Percentiles rank a stretch among this genome's conserved stretches.
These are phyloP conservation scores for Pollenia angustigena DNA, from an alignment of 2,888 invertebrate species.

Conservation along the genomic window DNA sequence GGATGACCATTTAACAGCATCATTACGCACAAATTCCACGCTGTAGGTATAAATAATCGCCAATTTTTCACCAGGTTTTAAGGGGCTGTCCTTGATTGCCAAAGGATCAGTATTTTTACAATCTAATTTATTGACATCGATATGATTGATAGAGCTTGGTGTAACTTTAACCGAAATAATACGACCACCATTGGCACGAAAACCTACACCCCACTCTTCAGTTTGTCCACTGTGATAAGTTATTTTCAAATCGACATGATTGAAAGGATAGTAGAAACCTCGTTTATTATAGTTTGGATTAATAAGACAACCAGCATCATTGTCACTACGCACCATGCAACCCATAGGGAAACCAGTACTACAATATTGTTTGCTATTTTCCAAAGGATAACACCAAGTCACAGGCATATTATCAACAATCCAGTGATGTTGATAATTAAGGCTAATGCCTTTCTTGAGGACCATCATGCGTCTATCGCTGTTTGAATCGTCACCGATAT, in stretches of 20 bases:
- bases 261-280: constrained; percentile 96
- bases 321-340: constrained; percentile 89
- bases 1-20: constrained; percentile 98
- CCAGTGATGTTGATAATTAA: constrained; percentile 99
- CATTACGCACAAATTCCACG: constrained; percentile 91
- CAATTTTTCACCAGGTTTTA: constrained; percentile 85
- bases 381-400: constrained; percentile 95
- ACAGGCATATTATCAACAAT: constrained; percentile 99
- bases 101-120: constrained; percentile 87
- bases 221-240: constrained; percentile 95
- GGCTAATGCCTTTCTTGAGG: constrained; percentile 94
- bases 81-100: constrained; percentile 87
- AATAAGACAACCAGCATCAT: constrained; percentile 86
- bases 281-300: constrained; percentile 86
- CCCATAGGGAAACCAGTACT: constrained; percentile 99
- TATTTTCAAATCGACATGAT: constrained; percentile 97
- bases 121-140: constrained; percentile 84
- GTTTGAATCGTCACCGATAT: constrained; percentile 87
- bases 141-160: constrained; percentile 86
- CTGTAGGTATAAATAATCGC: constrained; percentile 94
- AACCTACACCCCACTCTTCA: constrained; percentile 94
- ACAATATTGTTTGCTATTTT: constrained; percentile 92
- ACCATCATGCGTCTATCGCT: constrained; percentile 90
- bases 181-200: constrained; percentile 92
- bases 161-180: constrained; percentile 92